Percentiles rank a stretch among this genome's conserved stretches.
phyloP scores from a whole-genome alignment of 1,140 invertebrate species.

The Diachasma alloeum region DNA sequence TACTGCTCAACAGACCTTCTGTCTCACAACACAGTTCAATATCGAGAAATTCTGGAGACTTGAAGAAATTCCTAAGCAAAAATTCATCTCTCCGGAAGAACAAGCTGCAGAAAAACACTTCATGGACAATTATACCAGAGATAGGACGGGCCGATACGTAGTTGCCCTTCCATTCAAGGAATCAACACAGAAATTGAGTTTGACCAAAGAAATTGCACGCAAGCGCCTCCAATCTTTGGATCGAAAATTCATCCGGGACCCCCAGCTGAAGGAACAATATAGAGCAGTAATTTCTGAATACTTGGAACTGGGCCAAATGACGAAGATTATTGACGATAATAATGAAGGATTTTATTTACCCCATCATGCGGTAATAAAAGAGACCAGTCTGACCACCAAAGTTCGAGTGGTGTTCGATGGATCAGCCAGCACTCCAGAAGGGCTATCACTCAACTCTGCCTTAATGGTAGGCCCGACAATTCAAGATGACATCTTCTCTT shows the following conservation, averaged over 20 bases:
- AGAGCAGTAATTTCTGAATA: conserved; percentile 46
- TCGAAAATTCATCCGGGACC: conserved; percentile 25
- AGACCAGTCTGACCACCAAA: conserved; percentile 37
- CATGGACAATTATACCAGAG: conserved; percentile 10
- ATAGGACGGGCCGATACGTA: conserved; percentile 19
- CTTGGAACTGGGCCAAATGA: conserved; percentile 41
- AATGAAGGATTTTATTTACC: conserved; percentile 38
- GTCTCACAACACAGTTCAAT: background rate
- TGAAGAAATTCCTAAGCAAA: background rate
- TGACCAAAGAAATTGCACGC: conserved; percentile 29
- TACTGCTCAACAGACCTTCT: background rate
- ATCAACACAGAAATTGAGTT: conserved; percentile 16
- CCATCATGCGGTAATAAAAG: conserved; percentile 43
- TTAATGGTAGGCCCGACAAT: conserved; percentile 27
- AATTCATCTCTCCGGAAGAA: background rate
- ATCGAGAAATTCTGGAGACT: background rate
- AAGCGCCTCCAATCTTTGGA: conserved; percentile 35
- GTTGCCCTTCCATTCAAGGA: conserved; percentile 39
- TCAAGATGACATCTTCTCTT: conserved; percentile 23
- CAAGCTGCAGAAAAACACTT: conserved; percentile 38
- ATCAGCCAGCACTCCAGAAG: background rate
- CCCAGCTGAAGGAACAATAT: conserved; percentile 36
- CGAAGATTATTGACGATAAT: background rate
- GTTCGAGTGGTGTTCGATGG: conserved; percentile 47
- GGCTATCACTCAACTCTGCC: conserved; percentile 27